Evolutionary conservation across 2,113 vertebrate genomes (phyloP), one percentile per base, ranked within the genome.

Genomic region (Prionailurus bengalensis): DNA sequence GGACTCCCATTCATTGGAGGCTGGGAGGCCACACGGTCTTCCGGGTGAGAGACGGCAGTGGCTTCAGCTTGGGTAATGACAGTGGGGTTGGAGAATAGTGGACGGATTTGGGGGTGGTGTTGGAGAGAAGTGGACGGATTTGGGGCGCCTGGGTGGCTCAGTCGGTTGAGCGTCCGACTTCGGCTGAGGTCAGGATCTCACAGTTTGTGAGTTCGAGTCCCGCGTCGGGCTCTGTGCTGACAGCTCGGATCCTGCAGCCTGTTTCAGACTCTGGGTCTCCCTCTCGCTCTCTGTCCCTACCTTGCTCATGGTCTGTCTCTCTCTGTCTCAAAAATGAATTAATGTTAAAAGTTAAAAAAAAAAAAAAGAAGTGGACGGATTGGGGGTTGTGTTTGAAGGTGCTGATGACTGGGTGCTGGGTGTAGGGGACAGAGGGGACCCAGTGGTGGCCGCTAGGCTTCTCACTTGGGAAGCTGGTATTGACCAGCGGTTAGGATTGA

Each of bases 381-480:
- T 1, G 29, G 48, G 66, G 33, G 63, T 36, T 39, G 2, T 4
- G 19, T 61, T 29, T 29, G 21, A 58, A 39, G 76, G 29, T 2
- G 0, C 7, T 33, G 29, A 1, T 4, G 39, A 23, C 1, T 4
- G 11, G 55, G 27, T 27, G 5, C 48, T n/a, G 33, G 11, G 17
- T 10, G 1, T 4, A 5, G 36, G 27, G 33, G 3, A 25, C 19
- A 36, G 74, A 39, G 55, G 73, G 10, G 4, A 16, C 27, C 17
- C 11, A 2, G 7, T 0, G 7, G 51, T 42, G 33, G n/a, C 42
- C 61, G 45, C 29, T 0, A 1, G 25, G 23, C 16, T 27, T 31
- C 82, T n/a, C 1, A 19, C 63, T 42, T 7, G 23, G 81, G 58
- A 61, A 71, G 42, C 9, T 42, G 70, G 51, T 29, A 6, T 13